A percentile compares a stretch with the other conserved stretches of the same genome.
Conservation (phyloP, 2,113 vertebrate species). For the Salvator merianae region DNA sequence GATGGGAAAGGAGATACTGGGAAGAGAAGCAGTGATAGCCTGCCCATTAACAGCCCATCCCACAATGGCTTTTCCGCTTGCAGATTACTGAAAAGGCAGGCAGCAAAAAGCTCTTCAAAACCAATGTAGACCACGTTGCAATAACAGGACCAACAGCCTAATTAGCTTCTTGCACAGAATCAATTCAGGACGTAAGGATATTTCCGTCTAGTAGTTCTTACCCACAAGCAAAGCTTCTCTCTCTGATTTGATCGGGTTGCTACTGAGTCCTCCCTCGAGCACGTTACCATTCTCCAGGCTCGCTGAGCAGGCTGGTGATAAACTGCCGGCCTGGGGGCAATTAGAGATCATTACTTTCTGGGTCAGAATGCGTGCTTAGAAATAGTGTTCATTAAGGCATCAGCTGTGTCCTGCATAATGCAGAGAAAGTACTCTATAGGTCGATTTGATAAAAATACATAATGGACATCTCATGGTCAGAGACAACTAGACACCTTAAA, state of each 20-base stretch:
- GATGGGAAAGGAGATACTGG: too few relatives aligned
- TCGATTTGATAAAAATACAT: background rate
- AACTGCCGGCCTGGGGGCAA: slow-evolving; percentile 69
- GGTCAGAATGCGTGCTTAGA: background rate
- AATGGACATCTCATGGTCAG: background rate
- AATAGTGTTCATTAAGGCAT: background rate
- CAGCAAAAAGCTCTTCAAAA: too few relatives aligned
- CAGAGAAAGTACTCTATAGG: background rate
- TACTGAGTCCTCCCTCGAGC: slow-evolving; percentile 77
- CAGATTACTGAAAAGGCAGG: too few relatives aligned
- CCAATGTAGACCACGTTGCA: background rate
- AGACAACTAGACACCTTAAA: background rate
- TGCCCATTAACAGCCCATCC: too few relatives aligned
- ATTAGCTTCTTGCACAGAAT: background rate
- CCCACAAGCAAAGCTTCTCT: slow-evolving; percentile 92
- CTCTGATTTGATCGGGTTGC: slow-evolving; percentile 87
- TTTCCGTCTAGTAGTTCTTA: slow-evolving; percentile 63
- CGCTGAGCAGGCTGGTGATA: slow-evolving; percentile 79
- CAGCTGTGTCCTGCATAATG: background rate
- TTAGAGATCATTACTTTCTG: background rate
- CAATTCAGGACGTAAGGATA: too few relatives aligned
- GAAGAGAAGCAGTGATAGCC: too few relatives aligned
- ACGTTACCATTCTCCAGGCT: slow-evolving; percentile 87
- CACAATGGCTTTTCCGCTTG: too few relatives aligned
- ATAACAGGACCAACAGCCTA: background rate